phyloP scores from a whole-genome alignment of 2,113 vertebrate species.

The Athene cunicularia region DNA sequence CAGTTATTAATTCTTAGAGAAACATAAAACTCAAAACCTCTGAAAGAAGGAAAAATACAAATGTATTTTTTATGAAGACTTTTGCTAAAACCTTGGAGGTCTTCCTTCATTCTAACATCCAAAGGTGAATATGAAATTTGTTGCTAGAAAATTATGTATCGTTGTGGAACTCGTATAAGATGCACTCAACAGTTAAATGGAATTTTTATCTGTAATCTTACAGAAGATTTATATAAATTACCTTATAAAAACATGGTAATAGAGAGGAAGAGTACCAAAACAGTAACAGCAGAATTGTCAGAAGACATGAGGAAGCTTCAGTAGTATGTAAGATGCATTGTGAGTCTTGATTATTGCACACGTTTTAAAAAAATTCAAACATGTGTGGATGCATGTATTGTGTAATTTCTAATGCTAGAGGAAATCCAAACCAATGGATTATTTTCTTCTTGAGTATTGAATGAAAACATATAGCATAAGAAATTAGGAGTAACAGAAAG shows the following conservation, averaged over 20 bases:
- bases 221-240: slow-evolving; percentile 53
- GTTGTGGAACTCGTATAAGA: slow-evolving; percentile 29
- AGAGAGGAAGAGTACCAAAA: neutral
- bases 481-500: neutral
- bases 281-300: slow-evolving; percentile 23
- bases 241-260: slow-evolving; percentile 43
- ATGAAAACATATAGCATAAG: neutral
- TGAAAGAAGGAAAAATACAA: slow-evolving; percentile 2
- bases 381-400: neutral
- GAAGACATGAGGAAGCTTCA: neutral
- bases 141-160: slow-evolving; percentile 44
- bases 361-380: neutral
- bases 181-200: slow-evolving; percentile 58
- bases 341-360: neutral
- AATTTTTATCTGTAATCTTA: slow-evolving; percentile 56
- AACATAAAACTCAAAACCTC: neutral
- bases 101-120: slow-evolving; percentile 15
- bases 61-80: slow-evolving; percentile 16
- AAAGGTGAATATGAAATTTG: slow-evolving; percentile 36
- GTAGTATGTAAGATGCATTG: neutral
- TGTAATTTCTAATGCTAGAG: neutral
- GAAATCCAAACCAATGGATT: neutral
- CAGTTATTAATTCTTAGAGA: slow-evolving; percentile 23
- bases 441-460: neutral
- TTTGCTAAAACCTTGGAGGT: slow-evolving; percentile 16